Evolutionary conservation across 2,888 invertebrate species (phyloP).

Genomic region (Baronia brevicornis): DNA sequence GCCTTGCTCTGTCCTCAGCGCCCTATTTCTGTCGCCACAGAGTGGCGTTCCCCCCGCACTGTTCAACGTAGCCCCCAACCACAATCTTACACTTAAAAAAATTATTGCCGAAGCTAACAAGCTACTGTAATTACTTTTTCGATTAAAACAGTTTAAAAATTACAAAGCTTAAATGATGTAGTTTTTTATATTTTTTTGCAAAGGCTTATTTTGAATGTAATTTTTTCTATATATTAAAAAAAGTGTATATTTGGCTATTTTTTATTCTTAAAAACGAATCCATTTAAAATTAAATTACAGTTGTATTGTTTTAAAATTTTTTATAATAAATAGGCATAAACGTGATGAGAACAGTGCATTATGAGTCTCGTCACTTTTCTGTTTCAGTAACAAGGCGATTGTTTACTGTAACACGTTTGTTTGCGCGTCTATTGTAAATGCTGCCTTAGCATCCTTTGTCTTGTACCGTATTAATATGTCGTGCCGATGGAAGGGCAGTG

Average conservation of each 20-base stretch:
- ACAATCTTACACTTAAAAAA: constrained; percentile 44
- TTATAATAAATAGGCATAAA: no score
- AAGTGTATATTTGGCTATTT: neutral
- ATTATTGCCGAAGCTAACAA: no score
- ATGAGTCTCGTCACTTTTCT: constrained; percentile 1
- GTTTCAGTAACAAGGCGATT: constrained; percentile 1
- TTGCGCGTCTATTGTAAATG: constrained; percentile 7
- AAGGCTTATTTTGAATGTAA: no score
- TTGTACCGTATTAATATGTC: constrained; percentile 8
- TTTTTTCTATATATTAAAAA: neutral
- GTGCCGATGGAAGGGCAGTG: constrained; percentile 22
- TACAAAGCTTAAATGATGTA: constrained; percentile 3
- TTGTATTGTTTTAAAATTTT: no score
- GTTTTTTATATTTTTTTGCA: no score
- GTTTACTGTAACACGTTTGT: neutral
- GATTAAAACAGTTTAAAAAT: constrained; percentile 23
- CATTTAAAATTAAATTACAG: no score
- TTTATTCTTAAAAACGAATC: no score
- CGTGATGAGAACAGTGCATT: no score
- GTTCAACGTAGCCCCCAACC: constrained; percentile 25
- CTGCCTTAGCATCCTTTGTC: constrained; percentile 8
- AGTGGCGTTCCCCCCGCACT: constrained; percentile 29
- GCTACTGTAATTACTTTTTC: constrained; percentile 32
- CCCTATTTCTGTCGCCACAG: constrained; percentile 73
- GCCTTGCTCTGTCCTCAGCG: constrained; percentile 75